Evolutionary conservation across 2,888 invertebrate species (phyloP).

Genomic region (Erebia aethiops): DNA sequence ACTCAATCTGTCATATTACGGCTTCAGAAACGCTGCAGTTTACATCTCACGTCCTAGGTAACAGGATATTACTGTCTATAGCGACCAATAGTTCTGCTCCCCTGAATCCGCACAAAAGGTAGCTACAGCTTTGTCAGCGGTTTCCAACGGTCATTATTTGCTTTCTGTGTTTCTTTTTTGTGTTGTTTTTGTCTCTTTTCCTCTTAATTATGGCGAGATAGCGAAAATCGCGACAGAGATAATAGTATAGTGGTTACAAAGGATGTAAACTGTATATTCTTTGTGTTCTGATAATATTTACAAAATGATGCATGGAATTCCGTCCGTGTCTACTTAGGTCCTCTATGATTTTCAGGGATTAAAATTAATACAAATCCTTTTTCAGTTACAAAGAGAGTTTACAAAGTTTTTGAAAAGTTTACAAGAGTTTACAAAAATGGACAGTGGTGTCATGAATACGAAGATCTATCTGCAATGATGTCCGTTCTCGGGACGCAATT

Average conservation of each 20-base stretch:
- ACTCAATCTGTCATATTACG: not conserved
- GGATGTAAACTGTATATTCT: not conserved
- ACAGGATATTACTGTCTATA: conserved; percentile 74
- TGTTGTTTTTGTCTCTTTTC: conserved; percentile 37
- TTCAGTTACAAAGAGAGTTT: no score
- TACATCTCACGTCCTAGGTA: conserved; percentile 47
- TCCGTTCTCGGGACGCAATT: no score
- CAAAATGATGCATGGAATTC: no score
- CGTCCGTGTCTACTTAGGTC: no score
- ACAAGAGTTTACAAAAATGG: no score
- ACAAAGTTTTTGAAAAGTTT: no score
- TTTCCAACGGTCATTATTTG: conserved; percentile 51
- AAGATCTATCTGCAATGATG: no score
- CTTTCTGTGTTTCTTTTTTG: conserved; percentile 37
- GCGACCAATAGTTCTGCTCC: conserved; percentile 59
- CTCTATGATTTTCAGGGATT: no score
- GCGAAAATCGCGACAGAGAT: conserved; percentile 10
- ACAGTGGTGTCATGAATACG: no score
- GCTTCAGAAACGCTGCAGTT: conserved; percentile 37
- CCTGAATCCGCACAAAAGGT: conserved; percentile 64
- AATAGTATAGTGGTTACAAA: not conserved
- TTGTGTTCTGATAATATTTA: conserved; percentile 3
- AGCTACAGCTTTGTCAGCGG: conserved; percentile 60
- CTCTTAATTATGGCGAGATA: conserved; percentile 29
- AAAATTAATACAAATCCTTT: no score